These are phyloP conservation scores for Archips xylosteana DNA, from an alignment of 2,888 invertebrate species.

Conservation along the genomic window DNA sequence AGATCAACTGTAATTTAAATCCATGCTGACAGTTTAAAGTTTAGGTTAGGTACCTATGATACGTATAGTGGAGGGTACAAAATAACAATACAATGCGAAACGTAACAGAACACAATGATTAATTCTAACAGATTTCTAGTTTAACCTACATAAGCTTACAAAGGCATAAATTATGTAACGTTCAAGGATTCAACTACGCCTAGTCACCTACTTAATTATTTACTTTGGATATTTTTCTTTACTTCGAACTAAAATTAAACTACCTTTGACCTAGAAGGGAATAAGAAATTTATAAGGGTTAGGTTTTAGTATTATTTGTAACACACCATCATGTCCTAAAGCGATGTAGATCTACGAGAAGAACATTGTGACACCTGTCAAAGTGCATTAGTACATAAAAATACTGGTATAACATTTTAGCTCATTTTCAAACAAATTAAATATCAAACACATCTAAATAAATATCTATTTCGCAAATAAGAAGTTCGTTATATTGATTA, in stretches of 20 bases:
- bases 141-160: slow-evolving; percentile 33
- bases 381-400: slow-evolving; percentile 53
- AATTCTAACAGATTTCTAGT: slow-evolving; percentile 22
- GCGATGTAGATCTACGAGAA: slow-evolving; percentile 64
- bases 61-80: neutral
- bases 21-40: neutral
- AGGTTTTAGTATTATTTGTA: neutral
- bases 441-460: slow-evolving; percentile 41
- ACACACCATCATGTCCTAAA: slow-evolving; percentile 68
- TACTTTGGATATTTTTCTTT: slow-evolving; percentile 10
- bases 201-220: slow-evolving; percentile 22
- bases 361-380: slow-evolving; percentile 74
- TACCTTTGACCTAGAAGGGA: slow-evolving; percentile 28
- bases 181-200: slow-evolving; percentile 14
- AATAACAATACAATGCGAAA: slow-evolving; percentile 11
- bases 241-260: slow-evolving; percentile 26
- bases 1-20: neutral
- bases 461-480: neutral
- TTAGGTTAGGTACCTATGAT: neutral
- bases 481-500: slow-evolving; percentile 16
- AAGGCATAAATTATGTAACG: slow-evolving; percentile 26
- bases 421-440: no score
- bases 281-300: neutral
- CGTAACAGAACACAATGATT: slow-evolving; percentile 14
- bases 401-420: neutral